Evolutionary conservation across 2,888 invertebrate species (phyloP).

Genomic region (Rhorus exstirpatorius): DNA sequence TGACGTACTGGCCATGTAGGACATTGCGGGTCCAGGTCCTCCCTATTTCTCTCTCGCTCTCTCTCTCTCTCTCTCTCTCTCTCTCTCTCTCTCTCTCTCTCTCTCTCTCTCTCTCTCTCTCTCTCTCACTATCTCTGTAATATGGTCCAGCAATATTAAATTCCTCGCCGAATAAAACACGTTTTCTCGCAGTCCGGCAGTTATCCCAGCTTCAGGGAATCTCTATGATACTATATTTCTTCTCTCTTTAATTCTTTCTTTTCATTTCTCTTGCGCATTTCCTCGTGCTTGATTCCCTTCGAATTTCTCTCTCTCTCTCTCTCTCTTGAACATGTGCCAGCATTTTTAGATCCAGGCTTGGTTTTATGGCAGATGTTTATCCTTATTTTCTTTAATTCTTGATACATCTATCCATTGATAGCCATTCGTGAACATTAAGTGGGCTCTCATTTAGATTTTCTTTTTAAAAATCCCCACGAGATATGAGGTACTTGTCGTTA

Average conservation of each 20-base stretch:
- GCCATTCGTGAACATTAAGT: neutral
- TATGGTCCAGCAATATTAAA: slow-evolving; percentile 63
- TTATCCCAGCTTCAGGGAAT: slow-evolving; percentile 37
- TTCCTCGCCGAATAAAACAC: slow-evolving; percentile 64
- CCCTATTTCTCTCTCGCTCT: too few species aligned
- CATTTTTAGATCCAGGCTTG: neutral
- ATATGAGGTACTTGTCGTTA: neutral
- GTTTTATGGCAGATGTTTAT: neutral
- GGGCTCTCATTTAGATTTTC: neutral
- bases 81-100: slow-evolving; percentile 15
- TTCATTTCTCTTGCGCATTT: slow-evolving; percentile 19
- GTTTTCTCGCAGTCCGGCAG: slow-evolving; percentile 24
- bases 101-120: slow-evolving; percentile 5
- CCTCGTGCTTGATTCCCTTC: slow-evolving; percentile 23
- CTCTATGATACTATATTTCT: slow-evolving; percentile 27
- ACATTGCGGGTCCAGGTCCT: slow-evolving; percentile 30
- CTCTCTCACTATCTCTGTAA: slow-evolving; percentile 35
- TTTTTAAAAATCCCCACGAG: too few species aligned
- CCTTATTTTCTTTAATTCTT: slow-evolving; percentile 1
- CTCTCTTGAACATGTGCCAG: too few species aligned
- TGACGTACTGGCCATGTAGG: slow-evolving; percentile 11
- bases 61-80: too few species aligned
- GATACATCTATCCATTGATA: neutral
- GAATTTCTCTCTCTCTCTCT: slow-evolving; percentile 37
- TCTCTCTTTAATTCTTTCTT: neutral